Evolutionary conservation across 2,888 invertebrate genomes (phyloP).

Genomic region (Drosophila antonietae): DNA sequence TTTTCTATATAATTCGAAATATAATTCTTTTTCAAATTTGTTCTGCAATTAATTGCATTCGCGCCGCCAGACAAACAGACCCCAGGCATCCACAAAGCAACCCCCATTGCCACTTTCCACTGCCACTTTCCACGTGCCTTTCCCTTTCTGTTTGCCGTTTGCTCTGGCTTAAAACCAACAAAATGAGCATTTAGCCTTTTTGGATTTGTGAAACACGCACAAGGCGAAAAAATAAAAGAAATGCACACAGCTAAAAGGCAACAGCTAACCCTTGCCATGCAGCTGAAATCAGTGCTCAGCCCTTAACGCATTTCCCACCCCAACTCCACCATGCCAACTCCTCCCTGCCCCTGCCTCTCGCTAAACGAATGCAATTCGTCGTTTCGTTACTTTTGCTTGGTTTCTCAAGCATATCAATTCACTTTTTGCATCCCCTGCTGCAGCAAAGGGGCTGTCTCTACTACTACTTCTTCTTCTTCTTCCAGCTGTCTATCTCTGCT

Average conservation of each 20-base stretch:
- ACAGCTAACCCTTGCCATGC: slow-evolving; percentile 42
- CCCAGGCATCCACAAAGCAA: slow-evolving; percentile 5
- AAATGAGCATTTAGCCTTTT: slow-evolving; percentile 77
- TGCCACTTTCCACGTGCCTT: too few relatives aligned
- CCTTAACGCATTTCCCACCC: not conserved
- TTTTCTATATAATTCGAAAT: slow-evolving; percentile 8
- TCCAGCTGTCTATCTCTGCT: slow-evolving; percentile 30
- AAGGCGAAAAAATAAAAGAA: slow-evolving; percentile 28
- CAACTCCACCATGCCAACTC: not conserved
- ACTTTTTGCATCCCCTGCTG: slow-evolving; percentile 64
- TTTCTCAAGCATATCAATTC: slow-evolving; percentile 81
- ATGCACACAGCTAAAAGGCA: slow-evolving; percentile 51
- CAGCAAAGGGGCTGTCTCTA: slow-evolving; percentile 6
- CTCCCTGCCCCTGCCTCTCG: not conserved
- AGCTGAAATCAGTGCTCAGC: slow-evolving; percentile 50
- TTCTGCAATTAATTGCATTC: slow-evolving; percentile 58
- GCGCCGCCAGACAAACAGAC: slow-evolving; percentile 26
- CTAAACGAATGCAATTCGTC: slow-evolving; percentile 58
- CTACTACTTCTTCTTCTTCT: slow-evolving; percentile 8
- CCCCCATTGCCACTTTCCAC: not conserved
- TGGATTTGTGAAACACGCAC: slow-evolving; percentile 57
- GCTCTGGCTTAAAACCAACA: slow-evolving; percentile 53
- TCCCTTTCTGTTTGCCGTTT: not conserved
- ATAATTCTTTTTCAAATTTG: slow-evolving; percentile 43
- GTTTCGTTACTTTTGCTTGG: slow-evolving; percentile 76